Percentiles rank a stretch among this genome's conserved stretches.
Evolutionary conservation across 35 echinoderm and acorn worm genomes (phyloP).

Genomic region (Apostichopus californicus): DNA sequence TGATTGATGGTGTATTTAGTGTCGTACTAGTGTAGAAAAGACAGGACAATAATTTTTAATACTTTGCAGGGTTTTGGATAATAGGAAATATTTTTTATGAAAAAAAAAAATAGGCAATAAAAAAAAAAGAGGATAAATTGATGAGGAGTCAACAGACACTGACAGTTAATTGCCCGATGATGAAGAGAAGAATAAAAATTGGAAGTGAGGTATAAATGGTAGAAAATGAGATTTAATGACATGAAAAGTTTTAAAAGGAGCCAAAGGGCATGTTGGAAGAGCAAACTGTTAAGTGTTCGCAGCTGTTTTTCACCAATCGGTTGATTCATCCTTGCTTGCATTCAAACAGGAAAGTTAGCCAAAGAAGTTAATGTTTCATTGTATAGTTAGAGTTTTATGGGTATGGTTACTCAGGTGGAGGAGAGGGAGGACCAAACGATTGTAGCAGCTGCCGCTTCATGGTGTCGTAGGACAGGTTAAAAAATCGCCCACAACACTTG

Average conservation of each 20-base stretch:
- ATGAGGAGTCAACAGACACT: constrained; percentile 24
- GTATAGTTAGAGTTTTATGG: constrained; percentile 1
- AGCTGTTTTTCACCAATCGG: constrained; percentile 8
- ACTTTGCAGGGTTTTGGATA: neutral
- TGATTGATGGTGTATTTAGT: constrained; percentile 8
- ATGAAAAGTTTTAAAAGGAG: constrained; percentile 41
- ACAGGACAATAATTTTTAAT: constrained; percentile 36
- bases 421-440: no score
- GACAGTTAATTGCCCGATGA: constrained; percentile 43
- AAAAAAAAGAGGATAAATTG: constrained; percentile 30
- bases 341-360: constrained; percentile 12
- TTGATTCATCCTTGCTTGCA: neutral
- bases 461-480: no score
- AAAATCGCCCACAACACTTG: no score
- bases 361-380: constrained; percentile 52
- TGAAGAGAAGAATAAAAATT: constrained; percentile 9
- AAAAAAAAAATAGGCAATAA: neutral
- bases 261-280: constrained; percentile 27
- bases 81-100: constrained; percentile 13
- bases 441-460: no score
- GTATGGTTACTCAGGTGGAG: neutral
- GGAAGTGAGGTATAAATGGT: constrained; percentile 22
- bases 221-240: constrained; percentile 51
- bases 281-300: constrained; percentile 15
- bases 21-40: neutral